Evolutionary conservation across 2,113 vertebrate genomes (phyloP).

Genomic region (Misgurnus anguillicaudatus): DNA sequence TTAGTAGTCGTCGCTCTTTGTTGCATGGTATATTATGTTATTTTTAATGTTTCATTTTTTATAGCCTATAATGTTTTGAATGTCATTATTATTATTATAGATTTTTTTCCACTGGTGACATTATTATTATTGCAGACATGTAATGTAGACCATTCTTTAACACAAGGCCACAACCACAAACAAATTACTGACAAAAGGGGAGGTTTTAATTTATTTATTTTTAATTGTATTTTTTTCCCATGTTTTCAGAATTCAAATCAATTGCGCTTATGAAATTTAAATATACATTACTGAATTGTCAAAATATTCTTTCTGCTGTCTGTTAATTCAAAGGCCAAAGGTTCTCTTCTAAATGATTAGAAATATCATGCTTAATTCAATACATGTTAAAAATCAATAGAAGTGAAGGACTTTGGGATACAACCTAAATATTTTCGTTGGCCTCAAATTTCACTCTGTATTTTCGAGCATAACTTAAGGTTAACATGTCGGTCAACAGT

Average conservation of each 20-base stretch:
- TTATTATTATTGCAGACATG: background rate
- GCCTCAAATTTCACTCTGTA: conserved; percentile 55
- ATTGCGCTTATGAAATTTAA: background rate
- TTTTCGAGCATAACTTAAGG: conserved; percentile 60
- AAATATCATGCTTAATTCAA: conserved; percentile 61
- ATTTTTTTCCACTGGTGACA: background rate
- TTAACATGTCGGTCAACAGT: conserved; percentile 60
- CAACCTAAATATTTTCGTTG: conserved; percentile 42
- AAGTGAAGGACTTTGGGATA: conserved; percentile 15
- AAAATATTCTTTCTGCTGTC: background rate
- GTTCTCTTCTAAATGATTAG: conserved; percentile 28
- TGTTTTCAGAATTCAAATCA: background rate
- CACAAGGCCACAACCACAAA: background rate
- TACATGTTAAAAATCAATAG: conserved; percentile 61
- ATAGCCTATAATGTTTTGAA: background rate
- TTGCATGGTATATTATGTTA: conserved; percentile 38
- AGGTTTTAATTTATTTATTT: background rate
- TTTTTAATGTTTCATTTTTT: conserved; percentile 3
- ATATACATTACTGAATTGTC: background rate
- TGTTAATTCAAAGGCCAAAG: conserved; percentile 11
- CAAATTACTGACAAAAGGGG: background rate
- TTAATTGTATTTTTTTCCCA: background rate
- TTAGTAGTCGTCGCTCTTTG: conserved; percentile 21
- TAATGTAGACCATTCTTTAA: conserved; percentile 2
- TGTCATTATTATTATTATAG: conserved; percentile 20